phyloP scores from a whole-genome alignment of 2,888 invertebrate genomes.

The Pasiphila rectangulata region DNA sequence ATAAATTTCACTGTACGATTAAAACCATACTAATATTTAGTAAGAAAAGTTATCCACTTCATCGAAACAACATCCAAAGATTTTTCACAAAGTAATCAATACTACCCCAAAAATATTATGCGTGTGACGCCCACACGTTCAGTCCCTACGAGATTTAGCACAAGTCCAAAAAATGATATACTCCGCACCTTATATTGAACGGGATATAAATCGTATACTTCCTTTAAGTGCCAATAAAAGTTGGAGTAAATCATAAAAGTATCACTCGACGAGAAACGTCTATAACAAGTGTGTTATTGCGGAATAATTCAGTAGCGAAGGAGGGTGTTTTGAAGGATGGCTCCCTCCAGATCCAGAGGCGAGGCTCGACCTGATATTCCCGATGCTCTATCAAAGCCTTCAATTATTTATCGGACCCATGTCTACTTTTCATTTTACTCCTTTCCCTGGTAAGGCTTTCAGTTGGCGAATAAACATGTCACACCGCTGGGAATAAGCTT shows the following conservation, averaged over 20 bases:
- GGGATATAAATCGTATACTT: conserved; percentile 79
- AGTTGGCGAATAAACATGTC: conserved; percentile 68
- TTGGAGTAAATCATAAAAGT: conserved; percentile 81
- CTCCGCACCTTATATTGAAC: conserved; percentile 77
- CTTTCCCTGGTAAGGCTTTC: conserved; percentile 67
- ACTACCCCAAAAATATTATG: conserved; percentile 53
- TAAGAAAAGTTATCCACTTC: background rate
- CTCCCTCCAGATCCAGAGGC: conserved; percentile 67
- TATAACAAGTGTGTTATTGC: conserved; percentile 81
- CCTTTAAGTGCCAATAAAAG: conserved; percentile 81
- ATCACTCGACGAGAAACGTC: conserved; percentile 78
- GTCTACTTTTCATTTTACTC: conserved; percentile 80
- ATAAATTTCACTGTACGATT: too few species aligned
- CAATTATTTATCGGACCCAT: conserved; percentile 81
- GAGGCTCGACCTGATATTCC: conserved; percentile 67
- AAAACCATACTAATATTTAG: too few species aligned
- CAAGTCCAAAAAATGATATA: conserved; percentile 75
- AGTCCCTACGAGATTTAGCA: conserved; percentile 60
- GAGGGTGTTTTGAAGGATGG: conserved; percentile 75
- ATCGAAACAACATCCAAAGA: conserved; percentile 33
- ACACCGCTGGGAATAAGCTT: conserved; percentile 63
- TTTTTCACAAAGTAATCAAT: conserved; percentile 7
- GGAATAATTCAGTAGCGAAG: conserved; percentile 76
- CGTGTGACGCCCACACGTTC: conserved; percentile 61
- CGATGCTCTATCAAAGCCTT: conserved; percentile 77